A percentile compares a stretch with the other conserved stretches of the same genome.
Conservation (phyloP, 2,888 invertebrate species). For the Diaperis boleti region DNA sequence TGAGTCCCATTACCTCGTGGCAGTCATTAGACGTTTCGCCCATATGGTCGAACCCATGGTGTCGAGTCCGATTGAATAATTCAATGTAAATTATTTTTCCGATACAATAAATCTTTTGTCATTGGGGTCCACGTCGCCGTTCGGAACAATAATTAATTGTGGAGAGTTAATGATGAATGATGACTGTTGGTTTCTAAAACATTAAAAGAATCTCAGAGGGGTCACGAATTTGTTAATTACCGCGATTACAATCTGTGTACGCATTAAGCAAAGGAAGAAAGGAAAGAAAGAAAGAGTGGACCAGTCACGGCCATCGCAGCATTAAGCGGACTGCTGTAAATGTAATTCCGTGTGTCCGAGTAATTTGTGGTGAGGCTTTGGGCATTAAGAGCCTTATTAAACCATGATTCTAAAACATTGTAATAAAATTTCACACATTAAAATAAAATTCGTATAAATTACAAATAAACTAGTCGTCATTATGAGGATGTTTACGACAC, state of each 20-base stretch:
- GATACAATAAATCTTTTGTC: conserved; percentile 66
- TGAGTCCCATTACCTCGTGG: conserved; percentile 14
- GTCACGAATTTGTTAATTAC: conserved; percentile 67
- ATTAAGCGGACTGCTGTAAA: conserved; percentile 38
- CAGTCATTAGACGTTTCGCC: conserved; percentile 12
- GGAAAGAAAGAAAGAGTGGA: conserved; percentile 25
- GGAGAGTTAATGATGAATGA: conserved; percentile 65
- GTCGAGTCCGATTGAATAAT: conserved; percentile 60
- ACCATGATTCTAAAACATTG: conserved; percentile 68
- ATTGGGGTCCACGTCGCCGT: conserved; percentile 56
- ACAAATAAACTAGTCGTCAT: conserved; percentile 67
- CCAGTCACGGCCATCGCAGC: conserved; percentile 39
- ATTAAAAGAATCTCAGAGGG: conserved; percentile 61
- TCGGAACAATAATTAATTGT: conserved; percentile 66
- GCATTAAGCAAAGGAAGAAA: conserved; percentile 41
- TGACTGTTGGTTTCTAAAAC: conserved; percentile 64
- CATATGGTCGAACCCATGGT: conserved; percentile 50
- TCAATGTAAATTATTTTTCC: conserved; percentile 65
- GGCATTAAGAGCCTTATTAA: conserved; percentile 67
- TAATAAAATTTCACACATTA: conserved; percentile 68
- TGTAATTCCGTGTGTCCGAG: conserved; percentile 52
- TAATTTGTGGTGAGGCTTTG: conserved; percentile 63
- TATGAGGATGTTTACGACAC: conserved; percentile 66
- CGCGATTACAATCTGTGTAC: conserved; percentile 61
- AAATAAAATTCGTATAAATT: conserved; percentile 69